Evolutionary conservation across 2,888 invertebrate species (phyloP).

Genomic region (Tachina lurida): DNA sequence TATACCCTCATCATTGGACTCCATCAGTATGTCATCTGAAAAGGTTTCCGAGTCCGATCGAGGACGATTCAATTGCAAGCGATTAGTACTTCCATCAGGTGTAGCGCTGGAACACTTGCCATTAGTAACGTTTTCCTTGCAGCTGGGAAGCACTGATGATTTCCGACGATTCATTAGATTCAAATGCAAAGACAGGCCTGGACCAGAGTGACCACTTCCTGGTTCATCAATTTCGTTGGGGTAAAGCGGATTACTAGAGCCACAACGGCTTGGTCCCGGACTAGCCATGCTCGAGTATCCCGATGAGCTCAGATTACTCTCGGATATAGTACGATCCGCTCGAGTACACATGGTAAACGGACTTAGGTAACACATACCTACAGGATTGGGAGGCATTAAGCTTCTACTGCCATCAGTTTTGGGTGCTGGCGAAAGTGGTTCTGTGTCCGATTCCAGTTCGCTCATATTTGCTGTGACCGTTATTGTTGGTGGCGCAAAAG

Average conservation of each 20-base stretch:
- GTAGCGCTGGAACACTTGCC: slow-evolving; percentile 72
- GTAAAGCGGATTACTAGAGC: slow-evolving; percentile 91
- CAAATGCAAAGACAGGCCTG: slow-evolving; percentile 76
- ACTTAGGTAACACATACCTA: slow-evolving; percentile 89
- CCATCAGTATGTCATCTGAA: slow-evolving; percentile 88
- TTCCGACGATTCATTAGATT: slow-evolving; percentile 85
- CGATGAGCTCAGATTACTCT: slow-evolving; percentile 92
- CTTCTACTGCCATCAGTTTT: slow-evolving; percentile 81
- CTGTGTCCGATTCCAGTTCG: slow-evolving; percentile 89
- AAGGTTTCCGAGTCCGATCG: slow-evolving; percentile 89
- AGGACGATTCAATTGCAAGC: slow-evolving; percentile 82
- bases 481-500: slow-evolving; percentile 87
- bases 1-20: slow-evolving; percentile 91
- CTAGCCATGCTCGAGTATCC: slow-evolving; percentile 94
- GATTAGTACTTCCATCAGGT: slow-evolving; percentile 70
- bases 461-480: slow-evolving; percentile 90
- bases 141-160: slow-evolving; percentile 86
- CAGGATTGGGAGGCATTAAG: slow-evolving; percentile 80
- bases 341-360: slow-evolving; percentile 90
- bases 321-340: slow-evolving; percentile 90
- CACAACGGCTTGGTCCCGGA: slow-evolving; percentile 91
- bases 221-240: slow-evolving; percentile 90
- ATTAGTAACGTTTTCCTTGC: slow-evolving; percentile 83
- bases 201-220: slow-evolving; percentile 83
- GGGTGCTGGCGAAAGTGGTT: slow-evolving; percentile 86